Base-by-base conservation (phyloP, 2,113 vertebrate species). In the Brachyhypopomus gauderio region DNA sequence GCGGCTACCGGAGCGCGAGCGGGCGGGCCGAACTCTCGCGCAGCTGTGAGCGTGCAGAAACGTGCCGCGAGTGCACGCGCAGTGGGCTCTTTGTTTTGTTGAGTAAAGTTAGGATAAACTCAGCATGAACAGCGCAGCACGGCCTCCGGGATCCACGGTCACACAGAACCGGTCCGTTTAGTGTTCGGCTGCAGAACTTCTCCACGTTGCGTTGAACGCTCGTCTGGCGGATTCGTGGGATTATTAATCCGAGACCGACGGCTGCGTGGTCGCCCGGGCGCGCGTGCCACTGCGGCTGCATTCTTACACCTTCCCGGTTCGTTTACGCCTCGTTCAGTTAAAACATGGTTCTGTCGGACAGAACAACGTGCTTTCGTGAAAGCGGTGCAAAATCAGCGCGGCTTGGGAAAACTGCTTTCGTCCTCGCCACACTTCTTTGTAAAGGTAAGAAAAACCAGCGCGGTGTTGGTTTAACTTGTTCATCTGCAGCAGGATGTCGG, bases 361-460 rank as follows among this genome's bases (percentile, higher is more conserved):
- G 19, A 11, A 41, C 30, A 20, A 77, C 48, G 17, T 16, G 27
- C 22, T 30, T 12, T 58, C 22, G 23, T 3, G 38, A 23, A 14
- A 22, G 70, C 64, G 3, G 64, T 23, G n/a, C 4, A 34, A 58
- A 60, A 30, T 30, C 52, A 45, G 55, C 36, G 66, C 58, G 70
- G 36, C 34, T 63, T 17, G 27, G 60, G 19, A 62, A 16, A 8
- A 22, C 27, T 41, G 30, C 60, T 59, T 71, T 70, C 23, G 17
- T 25, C n/a, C 30, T 72, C 8, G n/a, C 71, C 34, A 59, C 55
- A 55, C 34, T 79, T n/a, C 55, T 79, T 23, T 70, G 77, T 70
- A 41, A 79, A 79, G 77, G 77, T 79, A 79, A 79, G 66, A 22
- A 66, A 17, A 55, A 60, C 58, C 0, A 22, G 22, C 19, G 58